These are phyloP conservation scores for Rhodinocichla rosea DNA, from an alignment of 2,113 vertebrate genomes.

Conservation along the genomic window DNA sequence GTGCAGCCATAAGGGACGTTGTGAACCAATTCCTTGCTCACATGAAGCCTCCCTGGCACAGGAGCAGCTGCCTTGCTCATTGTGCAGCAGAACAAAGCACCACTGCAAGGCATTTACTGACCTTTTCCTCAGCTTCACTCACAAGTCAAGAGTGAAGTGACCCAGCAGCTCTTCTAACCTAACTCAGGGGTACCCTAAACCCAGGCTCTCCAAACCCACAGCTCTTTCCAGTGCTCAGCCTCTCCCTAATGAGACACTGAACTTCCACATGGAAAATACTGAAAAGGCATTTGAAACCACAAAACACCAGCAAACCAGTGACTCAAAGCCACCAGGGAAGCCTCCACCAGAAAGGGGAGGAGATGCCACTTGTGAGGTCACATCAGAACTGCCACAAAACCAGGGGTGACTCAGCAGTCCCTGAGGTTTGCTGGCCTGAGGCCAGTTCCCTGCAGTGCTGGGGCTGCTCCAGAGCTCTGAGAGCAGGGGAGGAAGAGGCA, in stretches of 20 bases:
- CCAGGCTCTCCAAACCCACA: not conserved
- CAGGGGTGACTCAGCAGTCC: not conserved
- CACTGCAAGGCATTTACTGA: not conserved
- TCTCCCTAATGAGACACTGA: not conserved
- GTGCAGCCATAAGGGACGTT: not conserved
- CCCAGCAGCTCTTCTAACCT: not conserved
- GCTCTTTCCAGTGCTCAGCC: not conserved
- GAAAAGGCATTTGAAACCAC: not conserved
- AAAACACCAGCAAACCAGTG: not conserved
- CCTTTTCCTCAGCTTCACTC: not conserved
- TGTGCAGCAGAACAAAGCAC: conserved; percentile 4
- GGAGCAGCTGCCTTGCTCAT: not conserved
- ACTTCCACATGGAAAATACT: not conserved
- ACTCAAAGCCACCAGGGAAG: not conserved
- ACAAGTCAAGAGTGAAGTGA: not conserved
- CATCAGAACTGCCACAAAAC: not conserved
- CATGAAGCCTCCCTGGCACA: not conserved
- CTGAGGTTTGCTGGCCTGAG: not conserved
- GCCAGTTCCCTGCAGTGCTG: not conserved
- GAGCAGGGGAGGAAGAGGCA: not conserved
- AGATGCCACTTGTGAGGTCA: not conserved
- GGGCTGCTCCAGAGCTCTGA: not conserved
- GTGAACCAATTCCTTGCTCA: not conserved
- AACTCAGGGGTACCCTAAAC: not conserved
- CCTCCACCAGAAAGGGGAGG: not conserved